Percentiles rank a stretch among this genome's conserved stretches.
Evolutionary conservation across 2,888 invertebrate species (phyloP).

Genomic region (Drosophila maculinotata): DNA sequence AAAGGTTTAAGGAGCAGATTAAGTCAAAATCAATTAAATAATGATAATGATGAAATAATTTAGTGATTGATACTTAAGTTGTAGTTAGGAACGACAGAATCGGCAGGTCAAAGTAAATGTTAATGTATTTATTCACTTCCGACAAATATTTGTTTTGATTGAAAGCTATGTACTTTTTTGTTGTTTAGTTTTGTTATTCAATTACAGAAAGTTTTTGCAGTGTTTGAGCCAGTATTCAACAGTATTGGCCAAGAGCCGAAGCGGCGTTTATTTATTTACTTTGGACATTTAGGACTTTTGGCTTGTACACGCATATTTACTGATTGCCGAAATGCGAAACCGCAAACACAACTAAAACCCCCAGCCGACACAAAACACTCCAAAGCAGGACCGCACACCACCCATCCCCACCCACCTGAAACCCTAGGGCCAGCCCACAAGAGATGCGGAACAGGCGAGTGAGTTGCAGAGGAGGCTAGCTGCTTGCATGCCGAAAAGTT

Average conservation of each 20-base stretch:
- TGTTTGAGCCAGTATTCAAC: constrained; percentile 42
- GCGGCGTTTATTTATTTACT: constrained; percentile 68
- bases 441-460: constrained; percentile 36
- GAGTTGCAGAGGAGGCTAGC: not conserved
- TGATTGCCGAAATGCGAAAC: constrained; percentile 74
- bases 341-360: constrained; percentile 64
- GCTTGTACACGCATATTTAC: constrained; percentile 64
- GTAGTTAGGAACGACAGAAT: not conserved
- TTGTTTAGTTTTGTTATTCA: constrained; percentile 59
- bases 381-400: constrained; percentile 12
- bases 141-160: constrained; percentile 50
- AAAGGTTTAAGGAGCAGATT: too few relatives aligned
- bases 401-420: not conserved
- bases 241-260: constrained; percentile 32
- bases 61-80: too few relatives aligned
- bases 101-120: constrained; percentile 3
- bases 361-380: constrained; percentile 30
- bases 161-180: constrained; percentile 59
- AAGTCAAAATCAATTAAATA: too few relatives aligned
- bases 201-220: constrained; percentile 55
- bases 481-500: constrained; percentile 60
- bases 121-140: constrained; percentile 56
- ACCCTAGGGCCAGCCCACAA: constrained; percentile 16
- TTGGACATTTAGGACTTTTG: constrained; percentile 57
- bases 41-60: too few relatives aligned